Evolutionary conservation across 1,140 invertebrate genomes (phyloP), one percentile per base, ranked within the genome.

Genomic region (Brachystomella parvula): DNA sequence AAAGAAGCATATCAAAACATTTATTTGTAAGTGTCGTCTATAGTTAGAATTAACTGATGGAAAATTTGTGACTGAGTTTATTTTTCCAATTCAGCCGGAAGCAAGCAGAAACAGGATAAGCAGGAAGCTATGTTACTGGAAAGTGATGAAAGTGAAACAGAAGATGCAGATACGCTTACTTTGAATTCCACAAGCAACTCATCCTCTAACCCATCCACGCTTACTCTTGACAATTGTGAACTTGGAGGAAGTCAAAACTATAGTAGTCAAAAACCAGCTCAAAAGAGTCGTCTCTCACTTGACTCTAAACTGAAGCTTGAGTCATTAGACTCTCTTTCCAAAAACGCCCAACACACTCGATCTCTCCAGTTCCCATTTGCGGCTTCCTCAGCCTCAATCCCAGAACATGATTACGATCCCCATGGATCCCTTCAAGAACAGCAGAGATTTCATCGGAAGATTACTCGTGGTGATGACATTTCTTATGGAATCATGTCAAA

Each of bases 1-100:
- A 9, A 79, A 79, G 68, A 77, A 76, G 67, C 77, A 77, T 59
- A 73, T 79, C 29, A 75, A 75, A 65, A 77, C 77, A 19, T 69
- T 79, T 26, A 77, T 79, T 64, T 73, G 77, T 77, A 68, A 68
- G 70, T 73, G 6, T 49, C 9, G 19, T 62, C 28, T 6, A 32
- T 35, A 3, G 9, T 19, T 58, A 12, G 19, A 12, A 44, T 60
- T 60, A 26, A 2, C 29, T 58, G 29, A 60, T 44, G 15, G 31
- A 3, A 17, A 17, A 15, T 28, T 53, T 32, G 3, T 44, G 3
- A 17, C 9, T 53, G 28, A 63, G 6, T 63, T 63, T 63, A 3
- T 47, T 66, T 47, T 68, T 0, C 32, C 61, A 62, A 49, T 69
- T 71, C 63, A 76, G 76, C 68, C 61, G 75, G 74, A 15, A 67